These are phyloP conservation scores for Morus bassanus DNA, from an alignment of 2,797 vertebrate species.

Conservation along the genomic window DNA sequence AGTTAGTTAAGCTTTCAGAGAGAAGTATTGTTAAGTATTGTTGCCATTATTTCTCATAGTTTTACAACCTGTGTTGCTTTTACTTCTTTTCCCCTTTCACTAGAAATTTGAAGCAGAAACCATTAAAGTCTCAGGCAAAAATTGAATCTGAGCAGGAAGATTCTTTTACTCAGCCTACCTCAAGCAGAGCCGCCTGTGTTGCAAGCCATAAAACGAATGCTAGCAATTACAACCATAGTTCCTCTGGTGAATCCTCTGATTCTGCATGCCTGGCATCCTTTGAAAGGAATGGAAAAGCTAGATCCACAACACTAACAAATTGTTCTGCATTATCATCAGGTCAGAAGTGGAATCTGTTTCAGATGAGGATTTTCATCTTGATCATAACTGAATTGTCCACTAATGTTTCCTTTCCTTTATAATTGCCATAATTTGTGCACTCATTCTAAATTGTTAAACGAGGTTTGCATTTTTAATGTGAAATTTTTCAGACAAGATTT, in stretches of 20 bases:
- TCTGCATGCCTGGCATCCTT: conserved; percentile 73
- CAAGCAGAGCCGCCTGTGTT: conserved; percentile 78
- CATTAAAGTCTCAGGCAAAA: conserved; percentile 85
- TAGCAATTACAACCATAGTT: conserved; percentile 63
- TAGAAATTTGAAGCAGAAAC: conserved; percentile 81
- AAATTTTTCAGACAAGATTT: background rate
- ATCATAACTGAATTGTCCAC: background rate
- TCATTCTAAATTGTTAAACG: background rate
- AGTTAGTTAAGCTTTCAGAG: background rate
- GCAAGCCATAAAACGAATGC: conserved; percentile 72
- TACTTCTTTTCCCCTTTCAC: conserved; percentile 23
- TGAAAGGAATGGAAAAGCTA: conserved; percentile 72
- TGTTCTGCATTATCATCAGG: conserved; percentile 77
- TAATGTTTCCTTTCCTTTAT: background rate
- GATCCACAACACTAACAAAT: conserved; percentile 53
- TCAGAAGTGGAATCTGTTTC: conserved; percentile 49
- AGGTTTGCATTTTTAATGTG: background rate
- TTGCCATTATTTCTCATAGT: background rate
- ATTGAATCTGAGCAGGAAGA: conserved; percentile 72
- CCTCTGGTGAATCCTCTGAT: conserved; percentile 80
- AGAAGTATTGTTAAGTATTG: background rate
- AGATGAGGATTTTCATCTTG: background rate
- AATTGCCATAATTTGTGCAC: background rate
- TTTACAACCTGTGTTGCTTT: background rate
- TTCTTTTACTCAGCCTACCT: conserved; percentile 82